phyloP scores from a whole-genome alignment of 2,888 invertebrate species.

The Sepioteuthis lessoniana region DNA sequence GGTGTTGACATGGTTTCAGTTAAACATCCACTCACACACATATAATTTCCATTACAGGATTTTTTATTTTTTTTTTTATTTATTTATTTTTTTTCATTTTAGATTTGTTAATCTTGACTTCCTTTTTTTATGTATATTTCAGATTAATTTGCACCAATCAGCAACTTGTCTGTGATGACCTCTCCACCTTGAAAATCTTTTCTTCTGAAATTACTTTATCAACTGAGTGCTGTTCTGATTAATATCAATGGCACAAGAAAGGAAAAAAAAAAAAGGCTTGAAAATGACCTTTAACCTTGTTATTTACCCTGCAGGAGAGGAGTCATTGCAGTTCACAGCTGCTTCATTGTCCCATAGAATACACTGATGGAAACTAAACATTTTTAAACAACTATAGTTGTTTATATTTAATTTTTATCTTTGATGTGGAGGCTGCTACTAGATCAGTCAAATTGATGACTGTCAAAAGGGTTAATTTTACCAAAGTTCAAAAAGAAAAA shows the following conservation, averaged over 20 bases:
- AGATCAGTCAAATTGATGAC: not conserved
- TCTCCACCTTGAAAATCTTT: not conserved
- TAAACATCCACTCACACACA: too few relatives aligned
- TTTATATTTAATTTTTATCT: not conserved
- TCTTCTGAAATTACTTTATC: not conserved
- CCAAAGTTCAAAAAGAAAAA: not conserved
- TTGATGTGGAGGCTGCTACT: not conserved
- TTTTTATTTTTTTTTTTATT: too few relatives aligned
- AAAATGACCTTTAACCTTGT: not conserved
- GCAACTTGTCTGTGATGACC: conserved; percentile 10
- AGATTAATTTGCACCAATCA: not conserved
- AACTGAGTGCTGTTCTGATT: not conserved
- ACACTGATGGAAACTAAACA: not conserved
- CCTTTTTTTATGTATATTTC: too few relatives aligned
- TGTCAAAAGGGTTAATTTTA: not conserved
- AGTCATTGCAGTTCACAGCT: not conserved
- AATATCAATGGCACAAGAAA: not conserved
- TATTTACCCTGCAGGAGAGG: not conserved
- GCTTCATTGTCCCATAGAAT: conserved; percentile 16
- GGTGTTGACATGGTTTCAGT: too few relatives aligned
- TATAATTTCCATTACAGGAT: too few relatives aligned
- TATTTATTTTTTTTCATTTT: not conserved
- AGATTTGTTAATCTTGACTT: too few relatives aligned
- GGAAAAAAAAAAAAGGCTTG: not conserved
- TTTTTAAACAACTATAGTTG: not conserved